Conservation (phyloP, 2,888 invertebrate genomes). For the Cephus rjabovi region DNA sequence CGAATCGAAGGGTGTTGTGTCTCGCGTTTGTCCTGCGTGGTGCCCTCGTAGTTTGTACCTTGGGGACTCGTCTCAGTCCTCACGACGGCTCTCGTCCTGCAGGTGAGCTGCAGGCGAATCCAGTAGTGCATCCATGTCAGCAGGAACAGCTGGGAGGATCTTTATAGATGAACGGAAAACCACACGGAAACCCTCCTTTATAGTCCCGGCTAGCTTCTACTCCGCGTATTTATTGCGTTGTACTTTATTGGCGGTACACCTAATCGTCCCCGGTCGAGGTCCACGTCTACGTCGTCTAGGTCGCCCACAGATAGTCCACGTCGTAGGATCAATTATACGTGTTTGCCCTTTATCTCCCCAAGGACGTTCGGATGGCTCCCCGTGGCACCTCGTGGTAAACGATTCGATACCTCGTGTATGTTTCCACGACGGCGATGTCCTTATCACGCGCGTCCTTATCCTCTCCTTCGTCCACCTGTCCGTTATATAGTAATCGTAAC, state of each 20-base stretch:
- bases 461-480: background rate
- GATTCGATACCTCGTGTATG: background rate
- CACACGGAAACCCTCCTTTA: background rate
- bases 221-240: background rate
- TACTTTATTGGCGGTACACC: background rate
- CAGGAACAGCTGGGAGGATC: background rate
- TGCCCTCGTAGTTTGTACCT: slow-evolving; percentile 42
- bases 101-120: background rate
- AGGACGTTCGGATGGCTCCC: background rate
- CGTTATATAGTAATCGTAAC: background rate
- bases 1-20: slow-evolving; percentile 46
- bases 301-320: background rate
- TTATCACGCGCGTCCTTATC: background rate
- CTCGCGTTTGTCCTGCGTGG: slow-evolving; percentile 36
- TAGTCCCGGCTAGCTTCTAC: background rate
- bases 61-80: background rate
- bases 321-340: background rate
- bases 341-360: background rate
- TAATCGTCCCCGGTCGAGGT: background rate
- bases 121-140: background rate
- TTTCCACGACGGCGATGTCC: background rate
- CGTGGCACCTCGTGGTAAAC: background rate
- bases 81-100: background rate
- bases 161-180: background rate
- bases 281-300: background rate